Evolutionary conservation across 2,888 invertebrate species (phyloP), one percentile per base, ranked within the genome.

Genomic region (Napeogenes sylphis): DNA sequence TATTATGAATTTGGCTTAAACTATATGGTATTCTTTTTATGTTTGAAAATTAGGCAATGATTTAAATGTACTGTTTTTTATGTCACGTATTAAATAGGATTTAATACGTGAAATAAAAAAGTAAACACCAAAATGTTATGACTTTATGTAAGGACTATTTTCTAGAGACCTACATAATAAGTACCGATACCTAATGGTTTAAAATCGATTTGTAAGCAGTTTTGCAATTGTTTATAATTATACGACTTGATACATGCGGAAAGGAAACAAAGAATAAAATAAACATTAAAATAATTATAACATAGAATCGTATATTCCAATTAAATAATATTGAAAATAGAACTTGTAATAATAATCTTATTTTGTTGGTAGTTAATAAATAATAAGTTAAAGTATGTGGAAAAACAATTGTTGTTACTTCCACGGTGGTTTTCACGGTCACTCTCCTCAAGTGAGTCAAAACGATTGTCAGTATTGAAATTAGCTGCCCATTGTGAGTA

Each of bases 401-500:
- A 79, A 80, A 79, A 78, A 79, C 51, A 79, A 78, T 78, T 68
- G 60, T 69, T 65, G 64, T 71, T 69, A 71, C 70, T 70, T 66
- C 70, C 73, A 68, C 78, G 21, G 70, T 69, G 67, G 75, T 72
- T 79, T 82, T 83, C 84, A 84, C 75, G 83, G 85, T 77, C 79
- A 75, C 66, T 61, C 61, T 72, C 68, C 69, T 69, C 71, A 76
- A 70, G 72, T 70, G 69, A 75, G 76, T 77, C 77, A 76, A 74
- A 79, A 80, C 81, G 74, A 84, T 86, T 82, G 84, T 85, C 80
- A 85, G 84, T 86, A 86, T 86, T 84, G 78, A 82, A 85, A 83
- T 85, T 69, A 80, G 80, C 80, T 45, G 56, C 70, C 30, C 75
- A 63, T 63, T 71, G 69, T 64, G 68, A n/a, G 61, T 67, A 65